A percentile compares a stretch with the other conserved stretches of the same genome.
These are phyloP conservation scores for Microctenopoma stevenorrisi DNA, from an alignment of 2,797 vertebrate species.

Conservation along the genomic window DNA sequence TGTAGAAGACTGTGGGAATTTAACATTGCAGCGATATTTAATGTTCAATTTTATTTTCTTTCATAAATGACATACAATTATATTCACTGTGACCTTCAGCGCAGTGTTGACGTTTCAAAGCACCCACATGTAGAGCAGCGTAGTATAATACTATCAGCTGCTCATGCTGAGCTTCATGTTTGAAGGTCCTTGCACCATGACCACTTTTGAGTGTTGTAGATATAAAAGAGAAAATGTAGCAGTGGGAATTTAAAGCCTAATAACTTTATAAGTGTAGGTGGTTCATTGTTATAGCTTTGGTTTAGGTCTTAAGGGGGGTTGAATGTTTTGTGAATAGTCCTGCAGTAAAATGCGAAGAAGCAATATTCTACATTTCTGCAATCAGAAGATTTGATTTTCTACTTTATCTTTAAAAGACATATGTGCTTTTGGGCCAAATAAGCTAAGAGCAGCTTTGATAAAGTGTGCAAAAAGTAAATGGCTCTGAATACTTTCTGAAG, in stretches of 20 bases:
- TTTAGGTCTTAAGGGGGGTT: not conserved
- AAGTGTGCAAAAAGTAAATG: too few species aligned
- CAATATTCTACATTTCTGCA: constrained; percentile 6
- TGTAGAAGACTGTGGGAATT: not conserved
- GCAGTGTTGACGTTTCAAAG: not conserved
- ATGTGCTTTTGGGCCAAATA: constrained; percentile 14
- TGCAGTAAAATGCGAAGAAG: constrained; percentile 7
- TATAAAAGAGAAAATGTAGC: constrained; percentile 21
- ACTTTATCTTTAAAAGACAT: not conserved
- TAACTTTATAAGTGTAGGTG: not conserved
- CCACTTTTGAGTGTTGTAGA: not conserved
- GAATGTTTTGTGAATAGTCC: constrained; percentile 27
- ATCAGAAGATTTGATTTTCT: not conserved
- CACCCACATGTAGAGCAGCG: constrained; percentile 1
- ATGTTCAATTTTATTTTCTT: constrained; percentile 8
- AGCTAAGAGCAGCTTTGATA: too few species aligned
- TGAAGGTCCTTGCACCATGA: constrained; percentile 26
- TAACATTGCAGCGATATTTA: constrained; percentile 2
- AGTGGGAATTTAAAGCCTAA: constrained; percentile 23
- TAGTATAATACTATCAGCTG: constrained; percentile 2
- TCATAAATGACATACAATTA: constrained; percentile 8
- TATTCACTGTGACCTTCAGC: not conserved
- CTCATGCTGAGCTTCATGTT: constrained; percentile 13
- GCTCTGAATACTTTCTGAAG: too few species aligned
- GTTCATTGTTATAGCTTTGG: constrained; percentile 15